phyloP scores from a whole-genome alignment of 2,113 vertebrate species.

The Gymnarchus niloticus region DNA sequence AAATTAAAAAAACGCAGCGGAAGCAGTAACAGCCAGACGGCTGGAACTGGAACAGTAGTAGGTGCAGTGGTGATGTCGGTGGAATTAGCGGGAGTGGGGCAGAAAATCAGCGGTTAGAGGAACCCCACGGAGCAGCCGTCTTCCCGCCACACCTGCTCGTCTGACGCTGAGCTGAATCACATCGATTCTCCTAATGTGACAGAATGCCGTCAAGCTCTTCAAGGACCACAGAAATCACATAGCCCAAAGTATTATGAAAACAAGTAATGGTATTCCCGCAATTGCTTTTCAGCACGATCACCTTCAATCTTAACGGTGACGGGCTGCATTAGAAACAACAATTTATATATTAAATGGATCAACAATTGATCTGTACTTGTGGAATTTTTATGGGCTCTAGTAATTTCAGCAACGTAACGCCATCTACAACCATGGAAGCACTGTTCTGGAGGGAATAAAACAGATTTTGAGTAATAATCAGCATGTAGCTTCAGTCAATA shows the following conservation, averaged over 20 bases:
- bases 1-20: neutral
- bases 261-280: neutral
- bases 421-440: neutral
- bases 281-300: conserved; percentile 5
- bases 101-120: neutral
- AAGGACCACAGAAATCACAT: neutral
- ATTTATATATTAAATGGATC: conserved; percentile 12
- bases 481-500: conserved; percentile 5
- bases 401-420: neutral
- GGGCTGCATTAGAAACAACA: conserved; percentile 2
- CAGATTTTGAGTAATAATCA: neutral
- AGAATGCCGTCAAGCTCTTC: neutral
- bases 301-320: conserved; percentile 1
- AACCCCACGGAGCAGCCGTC: neutral
- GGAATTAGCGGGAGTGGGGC: conserved; percentile 4
- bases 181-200: neutral
- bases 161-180: neutral
- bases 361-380: neutral
- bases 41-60: neutral
- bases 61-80: neutral
- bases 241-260: conserved; percentile 11
- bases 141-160: neutral
- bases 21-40: neutral
- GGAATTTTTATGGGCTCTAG: neutral
- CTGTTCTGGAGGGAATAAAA: neutral